Percentiles rank a stretch among this genome's conserved stretches.
These are phyloP conservation scores for Idris sp. DNA, from an alignment of 1,140 invertebrate genomes.

Conservation along the genomic window DNA sequence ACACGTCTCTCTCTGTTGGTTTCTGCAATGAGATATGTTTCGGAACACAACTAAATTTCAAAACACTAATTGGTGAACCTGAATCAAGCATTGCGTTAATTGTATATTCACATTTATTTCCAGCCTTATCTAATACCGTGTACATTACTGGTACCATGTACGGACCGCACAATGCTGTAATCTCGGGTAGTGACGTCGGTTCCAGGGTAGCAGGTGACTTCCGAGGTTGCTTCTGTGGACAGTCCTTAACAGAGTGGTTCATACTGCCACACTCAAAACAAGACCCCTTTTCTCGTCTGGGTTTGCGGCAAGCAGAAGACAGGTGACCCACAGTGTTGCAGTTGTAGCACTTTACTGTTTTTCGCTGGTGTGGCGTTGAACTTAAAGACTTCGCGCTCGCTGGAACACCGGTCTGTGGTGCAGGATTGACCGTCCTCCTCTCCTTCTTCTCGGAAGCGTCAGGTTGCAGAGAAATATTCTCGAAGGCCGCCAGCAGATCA, in stretches of 20 bases:
- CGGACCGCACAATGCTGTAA: neutral
- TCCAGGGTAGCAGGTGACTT: neutral
- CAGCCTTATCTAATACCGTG: neutral
- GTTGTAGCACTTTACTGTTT: slow-evolving; percentile 13
- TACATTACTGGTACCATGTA: neutral
- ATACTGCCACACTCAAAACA: too few relatives aligned
- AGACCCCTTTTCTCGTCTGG: too few relatives aligned
- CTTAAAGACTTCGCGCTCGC: too few relatives aligned
- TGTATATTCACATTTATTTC: slow-evolving; percentile 5
- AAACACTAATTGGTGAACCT: slow-evolving; percentile 24
- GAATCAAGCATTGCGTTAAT: slow-evolving; percentile 15
- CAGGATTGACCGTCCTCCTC: neutral
- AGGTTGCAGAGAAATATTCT: slow-evolving; percentile 9
- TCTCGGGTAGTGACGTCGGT: neutral
- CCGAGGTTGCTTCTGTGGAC: neutral
- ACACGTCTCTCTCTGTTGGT: neutral
- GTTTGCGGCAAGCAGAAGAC: neutral
- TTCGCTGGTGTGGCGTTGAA: neutral
- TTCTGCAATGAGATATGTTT: neutral
- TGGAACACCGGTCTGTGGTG: too few relatives aligned
- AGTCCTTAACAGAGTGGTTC: neutral
- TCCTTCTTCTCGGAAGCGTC: neutral
- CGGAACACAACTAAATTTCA: slow-evolving; percentile 6
- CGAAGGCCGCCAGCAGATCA: slow-evolving; percentile 19
- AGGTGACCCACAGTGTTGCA: slow-evolving; percentile 3